Evolutionary conservation across 2,113 vertebrate genomes (phyloP).

Genomic region (Petromus typicus): DNA sequence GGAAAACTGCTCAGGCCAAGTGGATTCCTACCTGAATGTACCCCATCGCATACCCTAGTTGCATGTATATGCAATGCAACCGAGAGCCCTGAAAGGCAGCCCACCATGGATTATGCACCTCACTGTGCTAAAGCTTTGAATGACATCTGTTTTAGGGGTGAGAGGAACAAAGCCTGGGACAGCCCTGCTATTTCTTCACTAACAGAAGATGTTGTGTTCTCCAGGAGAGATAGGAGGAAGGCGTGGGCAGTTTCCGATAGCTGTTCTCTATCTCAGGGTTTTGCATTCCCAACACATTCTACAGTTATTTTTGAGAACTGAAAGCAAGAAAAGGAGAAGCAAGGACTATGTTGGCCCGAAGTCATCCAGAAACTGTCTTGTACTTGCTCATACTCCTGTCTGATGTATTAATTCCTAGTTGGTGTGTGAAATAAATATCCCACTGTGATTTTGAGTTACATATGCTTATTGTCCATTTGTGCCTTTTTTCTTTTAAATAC

Average conservation of each 20-base stretch:
- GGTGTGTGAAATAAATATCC: background rate
- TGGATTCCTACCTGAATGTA: background rate
- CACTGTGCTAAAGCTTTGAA: background rate
- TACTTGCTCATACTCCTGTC: background rate
- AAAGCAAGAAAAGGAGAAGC: background rate
- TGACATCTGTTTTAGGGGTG: background rate
- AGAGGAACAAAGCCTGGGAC: background rate
- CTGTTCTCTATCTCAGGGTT: too few relatives aligned
- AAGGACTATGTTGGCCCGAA: background rate
- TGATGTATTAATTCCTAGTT: background rate
- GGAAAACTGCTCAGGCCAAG: background rate
- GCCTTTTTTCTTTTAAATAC: background rate
- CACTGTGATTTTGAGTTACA: background rate
- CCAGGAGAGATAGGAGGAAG: background rate
- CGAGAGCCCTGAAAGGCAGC: background rate
- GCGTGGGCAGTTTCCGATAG: background rate
- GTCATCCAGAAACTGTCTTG: background rate
- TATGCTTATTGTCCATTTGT: background rate
- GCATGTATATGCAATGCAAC: background rate
- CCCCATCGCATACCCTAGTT: too few relatives aligned
- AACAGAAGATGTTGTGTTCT: background rate
- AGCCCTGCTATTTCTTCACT: background rate
- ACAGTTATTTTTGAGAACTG: background rate
- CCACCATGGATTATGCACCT: background rate
- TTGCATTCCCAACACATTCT: background rate